Evolutionary conservation across 2,113 vertebrate genomes (phyloP), one percentile per base, ranked within the genome.

Genomic region (Actenoides lindsayi): DNA sequence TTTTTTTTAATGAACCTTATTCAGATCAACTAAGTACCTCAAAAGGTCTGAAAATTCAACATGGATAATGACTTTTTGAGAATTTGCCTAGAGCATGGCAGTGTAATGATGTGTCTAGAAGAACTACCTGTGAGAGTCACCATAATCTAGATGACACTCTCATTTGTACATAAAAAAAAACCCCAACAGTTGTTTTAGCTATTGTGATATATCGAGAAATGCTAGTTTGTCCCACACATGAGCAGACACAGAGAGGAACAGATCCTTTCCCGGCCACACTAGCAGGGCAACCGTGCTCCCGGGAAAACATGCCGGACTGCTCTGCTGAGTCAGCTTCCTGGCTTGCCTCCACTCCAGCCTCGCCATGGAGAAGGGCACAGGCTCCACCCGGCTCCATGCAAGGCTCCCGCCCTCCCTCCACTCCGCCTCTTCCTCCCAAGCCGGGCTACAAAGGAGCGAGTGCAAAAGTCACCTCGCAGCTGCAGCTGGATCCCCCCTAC

Each of bases 261-360:
- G 39, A 69, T 56, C 30, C 21, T 50, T 48, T 62, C 62, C 41
- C n/a, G 62, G 28, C 25, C 44, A 62, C 39, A 33, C 62, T 33
- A 53, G 23, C 97, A 83, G 98, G 98, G 77, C 98, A 98, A 97
- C 98, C 98, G 95, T 90, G 98, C 96, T 98, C 98, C 87, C 96
- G 97, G 70, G 98, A 97, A 89, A 98, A 97, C 93, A 98, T 95
- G 69, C 89, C 87, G 87, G 96, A 81, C 85, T 90, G 96, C 83
- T 92, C 95, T 81, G 50, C 54, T 2, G 19, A 64, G 23, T 9
- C 56, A 21, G 48, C 83, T 74, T 74, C 35, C 97, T 90, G 73
- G 84, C 79, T 85, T 93, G 31, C 56, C 64, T 28, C 48, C 77
- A 37, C 21, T 30, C 80, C 90, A 27, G 88, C 84, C 94, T 76